These are phyloP conservation scores for Gallinago stenura DNA, from an alignment of 2,797 vertebrate genomes.

Conservation along the genomic window DNA sequence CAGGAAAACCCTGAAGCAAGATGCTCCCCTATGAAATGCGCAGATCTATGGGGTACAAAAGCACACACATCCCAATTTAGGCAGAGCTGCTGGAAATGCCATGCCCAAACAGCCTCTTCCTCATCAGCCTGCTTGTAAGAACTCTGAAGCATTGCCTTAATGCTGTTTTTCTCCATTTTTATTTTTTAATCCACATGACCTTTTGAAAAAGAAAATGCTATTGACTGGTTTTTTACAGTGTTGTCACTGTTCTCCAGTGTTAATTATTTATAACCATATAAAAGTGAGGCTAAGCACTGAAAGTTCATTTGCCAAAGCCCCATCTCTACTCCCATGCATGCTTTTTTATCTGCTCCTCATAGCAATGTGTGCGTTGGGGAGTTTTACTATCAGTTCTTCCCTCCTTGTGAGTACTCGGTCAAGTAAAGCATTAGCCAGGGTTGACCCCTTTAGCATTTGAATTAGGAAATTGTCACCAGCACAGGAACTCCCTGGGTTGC, in stretches of 20 bases:
- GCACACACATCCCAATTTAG: neutral
- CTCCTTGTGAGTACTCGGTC: neutral
- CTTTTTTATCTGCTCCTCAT: neutral
- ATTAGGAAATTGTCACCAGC: neutral
- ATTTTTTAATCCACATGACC: neutral
- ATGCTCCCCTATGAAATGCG: rapidly evolving
- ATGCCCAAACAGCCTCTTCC: neutral
- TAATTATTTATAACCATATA: conserved; percentile 26
- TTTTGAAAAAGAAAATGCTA: neutral
- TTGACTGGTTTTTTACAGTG: neutral
- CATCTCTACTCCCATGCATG: neutral
- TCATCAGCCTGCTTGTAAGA: neutral
- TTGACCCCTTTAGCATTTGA: neutral
- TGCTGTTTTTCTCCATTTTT: neutral
- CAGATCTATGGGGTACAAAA: neutral
- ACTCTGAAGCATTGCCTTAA: neutral
- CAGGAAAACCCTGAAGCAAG: neutral
- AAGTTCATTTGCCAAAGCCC: neutral
- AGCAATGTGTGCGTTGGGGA: neutral
- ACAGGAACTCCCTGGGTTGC: neutral
- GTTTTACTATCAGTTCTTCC: neutral
- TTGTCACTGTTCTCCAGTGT: neutral
- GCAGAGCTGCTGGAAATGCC: neutral
- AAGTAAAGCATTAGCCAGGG: neutral
- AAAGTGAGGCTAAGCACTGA: neutral